Conservation (phyloP, 2,113 vertebrate genomes). For the Atherinomorus stipes region DNA sequence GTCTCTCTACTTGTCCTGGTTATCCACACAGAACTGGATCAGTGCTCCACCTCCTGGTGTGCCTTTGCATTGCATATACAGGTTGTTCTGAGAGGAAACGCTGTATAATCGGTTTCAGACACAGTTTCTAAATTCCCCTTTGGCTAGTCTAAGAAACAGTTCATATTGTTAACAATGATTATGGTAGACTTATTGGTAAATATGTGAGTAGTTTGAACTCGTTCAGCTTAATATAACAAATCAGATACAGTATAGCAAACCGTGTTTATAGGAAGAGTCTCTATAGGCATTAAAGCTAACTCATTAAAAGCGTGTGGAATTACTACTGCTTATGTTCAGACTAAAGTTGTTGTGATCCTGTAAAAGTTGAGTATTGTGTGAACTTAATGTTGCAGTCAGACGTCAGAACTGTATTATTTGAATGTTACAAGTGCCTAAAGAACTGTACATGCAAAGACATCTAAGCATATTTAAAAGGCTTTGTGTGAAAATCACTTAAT, state of each 20-base stretch:
- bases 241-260: background rate
- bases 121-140: constrained; percentile 1
- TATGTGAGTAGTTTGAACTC: constrained; percentile 14
- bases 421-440: constrained; percentile 82
- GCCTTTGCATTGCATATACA: constrained; percentile 74
- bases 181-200: background rate
- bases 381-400: constrained; percentile 63
- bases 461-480: constrained; percentile 64
- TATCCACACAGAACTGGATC: constrained; percentile 48
- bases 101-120: constrained; percentile 38
- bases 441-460: constrained; percentile 69
- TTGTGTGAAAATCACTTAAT: constrained; percentile 48
- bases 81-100: constrained; percentile 32
- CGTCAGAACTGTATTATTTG: constrained; percentile 72
- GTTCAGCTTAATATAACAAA: constrained; percentile 3
- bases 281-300: constrained; percentile 14
- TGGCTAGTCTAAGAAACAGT: background rate
- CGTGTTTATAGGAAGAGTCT: constrained; percentile 1
- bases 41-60: constrained; percentile 79
- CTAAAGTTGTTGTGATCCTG: constrained; percentile 41
- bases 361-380: constrained; percentile 38
- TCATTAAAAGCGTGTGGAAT: constrained; percentile 11
- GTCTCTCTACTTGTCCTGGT: constrained; percentile 9
- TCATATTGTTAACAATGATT: background rate
- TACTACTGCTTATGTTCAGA: constrained; percentile 40